Evolutionary conservation across 2,797 vertebrate genomes (phyloP), one percentile per base, ranked within the genome.

Genomic region (Gorsachius magnificus): DNA sequence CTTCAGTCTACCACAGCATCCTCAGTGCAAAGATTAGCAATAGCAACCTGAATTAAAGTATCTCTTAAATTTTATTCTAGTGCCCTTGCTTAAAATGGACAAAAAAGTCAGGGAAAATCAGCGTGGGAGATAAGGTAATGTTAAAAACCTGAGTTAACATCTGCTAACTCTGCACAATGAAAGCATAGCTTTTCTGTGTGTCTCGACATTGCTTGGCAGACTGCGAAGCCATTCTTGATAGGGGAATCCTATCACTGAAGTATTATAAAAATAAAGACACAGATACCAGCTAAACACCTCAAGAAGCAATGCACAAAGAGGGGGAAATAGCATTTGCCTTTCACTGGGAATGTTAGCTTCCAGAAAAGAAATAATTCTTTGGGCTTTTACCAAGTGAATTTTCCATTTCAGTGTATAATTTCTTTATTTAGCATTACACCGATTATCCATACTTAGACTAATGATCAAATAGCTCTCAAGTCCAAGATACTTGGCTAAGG

Each of bases 401-500:
- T 97, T 95, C 94, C 87, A 89, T 97, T 95, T 93, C 79, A 95
- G 94, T 90, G 86, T 90, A 97, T 96, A 95, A 97, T 97, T 95
- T 96, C 95, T 95, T 97, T 97, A 97, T 96, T 97, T 90, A 96
- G 96, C 95, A 93, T 97, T 97, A 97, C 89, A 96, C 83, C 16
- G 86, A 97, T 98, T 97, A 97, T 92, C 95, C 95, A 95, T 97
- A 96, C 96, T 97, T 95, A 96, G 90, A 76, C 81, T 97, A 97
- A 97, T 97, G 95, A 97, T 97, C 92, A 97, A 97, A 96, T 95
- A 97, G 87, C 88, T 95, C 94, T 83, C 94, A 75, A 97, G 92
- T 86, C 94, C 88, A 96, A 97, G 80, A 96, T 83, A 92, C 69
- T 97, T 97, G 90, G 89, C 90, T 95, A 81, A 97, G 89, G 92